Evolutionary conservation across 2,113 vertebrate species (phyloP), one percentile per base, ranked within the genome.

Genomic region (Maccullochella peelii): DNA sequence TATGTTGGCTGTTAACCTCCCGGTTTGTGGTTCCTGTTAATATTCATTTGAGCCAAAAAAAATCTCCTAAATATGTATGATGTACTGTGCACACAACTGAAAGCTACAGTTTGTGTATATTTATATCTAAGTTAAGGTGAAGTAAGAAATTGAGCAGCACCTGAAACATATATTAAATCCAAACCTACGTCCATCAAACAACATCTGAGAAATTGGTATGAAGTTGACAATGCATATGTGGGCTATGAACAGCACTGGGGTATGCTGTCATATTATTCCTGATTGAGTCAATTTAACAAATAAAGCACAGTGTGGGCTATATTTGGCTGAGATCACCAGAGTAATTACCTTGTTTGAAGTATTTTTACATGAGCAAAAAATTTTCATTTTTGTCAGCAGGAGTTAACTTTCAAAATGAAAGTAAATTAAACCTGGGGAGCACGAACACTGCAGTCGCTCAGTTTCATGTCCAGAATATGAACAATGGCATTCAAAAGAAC

Each of bases 371-470:
- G 12, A 76, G 61, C 55, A 36, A 71, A 85, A 85, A 77, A 79
- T 52, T 85, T 88, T 87, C 69, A 77, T 85, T 89, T 90, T 82
- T 80, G 79, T 80, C 88, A 88, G 90, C 87, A 33, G 88, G 90
- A 85, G 77, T 84, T 82, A 73, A 89, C 87, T 85, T 89, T 82
- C 58, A 80, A 75, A 88, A 88, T 77, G 66, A 74, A 91, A 77
- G 87, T 80, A 85, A 80, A 85, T 63, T 61, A 82, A 87, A 90
- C 87, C 87, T 74, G 88, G 55, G 76, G 82, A 66, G 89, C 77
- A 54, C 16, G 33, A 72, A 82, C 76, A 79, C 85, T 6, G 74
- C 77, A 57, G 87, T 75, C 75, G 36, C 66, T 87, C 84, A 59
- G 73, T 76, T 76, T 85, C 77, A 82, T 74, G 77, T 89, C 76